Evolutionary conservation across 2,888 invertebrate species (phyloP).

Genomic region (Drosophila neotestacea): DNA sequence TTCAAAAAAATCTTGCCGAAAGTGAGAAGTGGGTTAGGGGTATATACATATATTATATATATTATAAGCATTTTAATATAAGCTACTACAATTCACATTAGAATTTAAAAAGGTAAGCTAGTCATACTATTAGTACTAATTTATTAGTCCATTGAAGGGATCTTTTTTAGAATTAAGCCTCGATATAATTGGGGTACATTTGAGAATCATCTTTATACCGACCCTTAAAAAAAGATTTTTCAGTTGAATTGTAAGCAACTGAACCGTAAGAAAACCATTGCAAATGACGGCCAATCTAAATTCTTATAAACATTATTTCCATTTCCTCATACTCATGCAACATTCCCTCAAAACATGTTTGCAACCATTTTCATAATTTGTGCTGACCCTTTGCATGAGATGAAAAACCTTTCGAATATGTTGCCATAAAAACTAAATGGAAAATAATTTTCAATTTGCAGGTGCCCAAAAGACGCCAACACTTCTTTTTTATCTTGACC

Average conservation of each 20-base stretch:
- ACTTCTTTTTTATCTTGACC: slow-evolving; percentile 33
- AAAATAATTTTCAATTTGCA: slow-evolving; percentile 65
- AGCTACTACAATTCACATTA: not conserved
- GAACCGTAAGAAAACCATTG: slow-evolving; percentile 34
- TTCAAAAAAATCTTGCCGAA: too few species aligned
- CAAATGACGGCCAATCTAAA: slow-evolving; percentile 52
- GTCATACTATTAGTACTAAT: not conserved
- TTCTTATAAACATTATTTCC: slow-evolving; percentile 53
- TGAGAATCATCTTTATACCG: not conserved
- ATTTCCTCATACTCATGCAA: slow-evolving; percentile 17
- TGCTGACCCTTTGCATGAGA: slow-evolving; percentile 44
- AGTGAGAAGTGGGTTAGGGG: too few species aligned
- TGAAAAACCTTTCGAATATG: slow-evolving; percentile 20
- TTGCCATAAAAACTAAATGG: slow-evolving; percentile 54
- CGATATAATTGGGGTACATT: not conserved
- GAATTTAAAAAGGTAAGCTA: not conserved
- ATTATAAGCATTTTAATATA: not conserved
- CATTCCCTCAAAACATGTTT: slow-evolving; percentile 35
- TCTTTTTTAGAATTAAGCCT: not conserved
- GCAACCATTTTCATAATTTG: slow-evolving; percentile 52
- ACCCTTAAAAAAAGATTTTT: slow-evolving; percentile 3
- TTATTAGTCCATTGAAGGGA: not conserved
- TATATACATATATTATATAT: too few species aligned
- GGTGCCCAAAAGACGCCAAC: slow-evolving; percentile 24
- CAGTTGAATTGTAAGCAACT: slow-evolving; percentile 9